phyloP scores from a whole-genome alignment of 1,140 invertebrate species.

The Dermatophagoides farinae region DNA sequence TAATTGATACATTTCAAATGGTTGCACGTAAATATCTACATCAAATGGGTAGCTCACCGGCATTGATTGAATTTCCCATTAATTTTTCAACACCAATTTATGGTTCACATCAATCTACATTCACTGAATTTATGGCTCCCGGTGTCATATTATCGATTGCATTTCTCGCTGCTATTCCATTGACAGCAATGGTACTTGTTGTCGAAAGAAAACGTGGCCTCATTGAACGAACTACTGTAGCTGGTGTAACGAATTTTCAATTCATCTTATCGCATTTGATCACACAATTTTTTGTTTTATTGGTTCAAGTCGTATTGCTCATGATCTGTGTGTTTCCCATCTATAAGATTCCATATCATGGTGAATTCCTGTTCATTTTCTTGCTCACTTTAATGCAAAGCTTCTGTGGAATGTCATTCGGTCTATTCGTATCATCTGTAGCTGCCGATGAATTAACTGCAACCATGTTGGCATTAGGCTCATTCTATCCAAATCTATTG shows the following conservation, averaged over 20 bases:
- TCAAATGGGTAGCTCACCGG: constrained; percentile 11
- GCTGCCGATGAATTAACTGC: constrained; percentile 76
- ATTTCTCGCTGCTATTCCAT: constrained; percentile 81
- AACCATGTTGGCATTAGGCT: constrained; percentile 74
- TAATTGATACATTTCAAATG: constrained; percentile 13
- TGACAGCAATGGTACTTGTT: constrained; percentile 74
- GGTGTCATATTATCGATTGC: constrained; percentile 86
- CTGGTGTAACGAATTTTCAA: constrained; percentile 66
- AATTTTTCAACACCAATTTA: constrained; percentile 54
- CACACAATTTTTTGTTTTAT: constrained; percentile 80
- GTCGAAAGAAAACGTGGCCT: constrained; percentile 74
- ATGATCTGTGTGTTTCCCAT: constrained; percentile 60
- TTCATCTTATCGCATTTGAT: constrained; percentile 75
- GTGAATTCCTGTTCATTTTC: constrained; percentile 49
- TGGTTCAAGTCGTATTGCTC: constrained; percentile 65
- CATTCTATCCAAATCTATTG: constrained; percentile 75
- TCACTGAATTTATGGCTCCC: constrained; percentile 83
- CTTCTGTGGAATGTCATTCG: constrained; percentile 78
- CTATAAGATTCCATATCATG: constrained; percentile 56
- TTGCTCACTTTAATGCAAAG: constrained; percentile 51
- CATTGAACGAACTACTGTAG: constrained; percentile 66
- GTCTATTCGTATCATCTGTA: constrained; percentile 64
- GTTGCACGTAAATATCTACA: constrained; percentile 19
- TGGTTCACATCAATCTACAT: constrained; percentile 62
- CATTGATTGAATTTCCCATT: constrained; percentile 13